These are phyloP conservation scores for Cirrhinus molitorella DNA, from an alignment of 2,797 vertebrate species.

Conservation along the genomic window DNA sequence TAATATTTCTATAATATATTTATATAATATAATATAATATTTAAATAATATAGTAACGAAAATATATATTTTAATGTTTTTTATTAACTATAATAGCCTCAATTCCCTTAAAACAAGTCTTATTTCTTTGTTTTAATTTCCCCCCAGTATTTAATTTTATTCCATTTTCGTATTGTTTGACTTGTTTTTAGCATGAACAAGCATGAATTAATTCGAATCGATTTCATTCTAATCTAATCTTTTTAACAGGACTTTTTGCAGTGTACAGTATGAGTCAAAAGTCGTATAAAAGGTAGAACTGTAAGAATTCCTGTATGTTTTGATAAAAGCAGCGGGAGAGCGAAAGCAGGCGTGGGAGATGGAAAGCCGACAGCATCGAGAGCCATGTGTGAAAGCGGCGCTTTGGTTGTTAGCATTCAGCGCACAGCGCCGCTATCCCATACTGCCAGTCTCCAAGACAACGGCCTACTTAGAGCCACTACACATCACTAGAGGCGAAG, in stretches of 20 bases:
- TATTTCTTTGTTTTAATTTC: too few species aligned
- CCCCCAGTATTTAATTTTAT: background rate
- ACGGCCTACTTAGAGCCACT: slow-evolving; percentile 73
- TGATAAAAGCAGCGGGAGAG: background rate
- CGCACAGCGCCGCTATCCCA: slow-evolving; percentile 64
- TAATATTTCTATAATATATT: too few species aligned
- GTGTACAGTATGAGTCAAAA: background rate
- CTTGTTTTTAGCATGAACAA: background rate
- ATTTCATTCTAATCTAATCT: background rate
- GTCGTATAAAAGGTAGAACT: background rate
- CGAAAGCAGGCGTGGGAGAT: slow-evolving; percentile 31
- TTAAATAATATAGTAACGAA: too few species aligned
- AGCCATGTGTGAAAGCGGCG: slow-evolving; percentile 36
- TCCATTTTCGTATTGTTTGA: background rate
- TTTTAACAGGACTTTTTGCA: background rate
- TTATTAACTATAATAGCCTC: too few species aligned
- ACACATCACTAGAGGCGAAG: slow-evolving; percentile 46
- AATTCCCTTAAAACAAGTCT: too few species aligned
- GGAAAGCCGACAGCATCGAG: background rate
- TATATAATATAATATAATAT: too few species aligned
- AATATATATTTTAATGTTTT: too few species aligned
- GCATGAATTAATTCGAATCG: background rate
- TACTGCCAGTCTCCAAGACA: slow-evolving; percentile 75
- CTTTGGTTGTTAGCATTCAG: slow-evolving; percentile 64
- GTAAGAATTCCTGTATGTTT: slow-evolving; percentile 1